These are phyloP conservation scores for Lacerta agilis DNA, from an alignment of 2,797 vertebrate genomes.

Conservation along the genomic window DNA sequence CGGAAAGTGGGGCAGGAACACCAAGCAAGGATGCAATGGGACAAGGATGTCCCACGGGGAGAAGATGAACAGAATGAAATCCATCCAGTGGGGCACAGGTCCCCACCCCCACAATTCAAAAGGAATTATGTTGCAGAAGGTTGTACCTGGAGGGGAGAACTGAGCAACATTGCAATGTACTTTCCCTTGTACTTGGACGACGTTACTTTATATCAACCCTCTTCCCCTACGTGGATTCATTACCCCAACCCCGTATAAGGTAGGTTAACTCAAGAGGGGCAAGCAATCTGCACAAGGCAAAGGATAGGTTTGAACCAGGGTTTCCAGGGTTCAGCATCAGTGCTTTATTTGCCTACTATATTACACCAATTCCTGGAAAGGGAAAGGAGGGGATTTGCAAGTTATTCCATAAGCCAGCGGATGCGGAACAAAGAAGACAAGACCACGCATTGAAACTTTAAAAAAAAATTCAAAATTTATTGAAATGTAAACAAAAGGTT, in stretches of 20 bases:
- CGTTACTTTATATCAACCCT: background rate
- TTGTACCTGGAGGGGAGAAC: no score
- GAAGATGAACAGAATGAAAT: background rate
- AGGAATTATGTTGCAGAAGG: no score
- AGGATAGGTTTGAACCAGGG: background rate
- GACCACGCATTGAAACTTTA: background rate
- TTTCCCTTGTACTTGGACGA: background rate
- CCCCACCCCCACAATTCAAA: background rate
- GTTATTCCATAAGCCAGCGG: background rate
- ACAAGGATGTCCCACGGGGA: background rate
- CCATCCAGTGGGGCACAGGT: background rate
- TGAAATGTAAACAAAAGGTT: conserved; percentile 37
- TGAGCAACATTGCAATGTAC: background rate
- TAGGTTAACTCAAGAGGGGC: background rate
- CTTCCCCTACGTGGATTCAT: background rate
- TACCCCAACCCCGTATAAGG: background rate
- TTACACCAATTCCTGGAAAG: background rate
- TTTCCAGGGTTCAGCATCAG: background rate
- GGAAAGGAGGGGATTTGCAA: background rate
- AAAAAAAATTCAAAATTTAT: conserved; percentile 43
- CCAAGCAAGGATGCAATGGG: background rate
- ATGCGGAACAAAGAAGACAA: background rate
- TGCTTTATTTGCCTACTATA: background rate
- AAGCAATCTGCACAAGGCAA: background rate
- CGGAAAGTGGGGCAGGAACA: background rate